Percentiles rank a stretch among this genome's conserved stretches.
Conservation (phyloP, 1,140 invertebrate genomes). For the Papilio machaon region DNA sequence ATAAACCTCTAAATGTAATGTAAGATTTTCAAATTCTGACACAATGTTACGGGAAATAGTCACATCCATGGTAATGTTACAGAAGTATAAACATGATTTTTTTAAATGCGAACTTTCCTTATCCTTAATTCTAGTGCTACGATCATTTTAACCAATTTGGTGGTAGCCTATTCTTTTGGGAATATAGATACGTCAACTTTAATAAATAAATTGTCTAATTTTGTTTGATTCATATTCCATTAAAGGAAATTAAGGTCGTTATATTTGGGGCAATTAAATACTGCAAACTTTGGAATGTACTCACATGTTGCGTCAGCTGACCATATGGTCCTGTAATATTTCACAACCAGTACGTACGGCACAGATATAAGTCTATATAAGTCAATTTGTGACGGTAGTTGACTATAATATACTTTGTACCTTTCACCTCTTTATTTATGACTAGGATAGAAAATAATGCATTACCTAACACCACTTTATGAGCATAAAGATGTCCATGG, state of each 20-base stretch:
- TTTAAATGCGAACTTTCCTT: background rate
- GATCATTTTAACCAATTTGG: background rate
- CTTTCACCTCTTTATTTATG: background rate
- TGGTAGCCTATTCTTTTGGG: background rate
- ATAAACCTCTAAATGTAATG: background rate
- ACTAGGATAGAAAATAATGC: background rate
- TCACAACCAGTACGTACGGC: background rate
- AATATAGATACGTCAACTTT: background rate
- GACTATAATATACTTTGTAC: background rate
- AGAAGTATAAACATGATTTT: too few relatives aligned
- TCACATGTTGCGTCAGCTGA: slow-evolving; percentile 7
- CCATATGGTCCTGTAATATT: slow-evolving; percentile 1
- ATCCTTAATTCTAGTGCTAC: background rate
- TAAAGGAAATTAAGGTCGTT: slow-evolving; percentile 6
- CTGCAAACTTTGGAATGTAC: background rate
- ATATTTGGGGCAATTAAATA: slow-evolving; percentile 12
- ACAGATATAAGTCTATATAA: background rate
- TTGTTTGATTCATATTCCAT: background rate
- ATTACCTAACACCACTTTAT: too few relatives aligned
- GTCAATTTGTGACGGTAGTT: background rate
- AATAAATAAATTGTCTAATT: slow-evolving; percentile 4
- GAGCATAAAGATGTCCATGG: too few relatives aligned
- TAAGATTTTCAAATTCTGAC: too few relatives aligned
- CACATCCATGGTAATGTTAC: background rate
- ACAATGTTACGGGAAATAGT: background rate